phyloP scores from a whole-genome alignment of 2,888 invertebrate species.

The Synergus umbraculus region DNA sequence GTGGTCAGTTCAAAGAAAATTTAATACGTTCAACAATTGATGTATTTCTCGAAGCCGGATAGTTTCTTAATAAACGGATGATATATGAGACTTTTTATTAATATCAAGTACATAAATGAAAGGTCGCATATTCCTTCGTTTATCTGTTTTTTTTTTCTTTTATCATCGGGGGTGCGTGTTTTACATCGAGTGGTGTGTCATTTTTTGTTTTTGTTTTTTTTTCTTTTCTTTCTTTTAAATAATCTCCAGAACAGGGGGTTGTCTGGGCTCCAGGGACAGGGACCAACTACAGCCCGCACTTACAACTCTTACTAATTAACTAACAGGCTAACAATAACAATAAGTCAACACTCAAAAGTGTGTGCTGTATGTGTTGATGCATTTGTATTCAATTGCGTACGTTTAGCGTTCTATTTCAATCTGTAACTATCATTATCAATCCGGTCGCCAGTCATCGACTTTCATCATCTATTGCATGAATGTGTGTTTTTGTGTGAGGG shows the following conservation, averaged over 20 bases:
- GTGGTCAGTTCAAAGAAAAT: conserved; percentile 13
- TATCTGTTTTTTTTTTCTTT: conserved; percentile 8
- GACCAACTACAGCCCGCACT: conserved; percentile 77
- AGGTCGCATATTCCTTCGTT: not conserved
- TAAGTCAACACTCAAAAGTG: conserved; percentile 76
- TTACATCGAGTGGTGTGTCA: conserved; percentile 34
- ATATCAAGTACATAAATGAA: not conserved
- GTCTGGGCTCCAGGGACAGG: conserved; percentile 77
- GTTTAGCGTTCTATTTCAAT: conserved; percentile 69
- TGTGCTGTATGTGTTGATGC: conserved; percentile 71
- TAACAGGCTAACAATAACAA: conserved; percentile 78
- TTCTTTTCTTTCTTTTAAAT: conserved; percentile 62
- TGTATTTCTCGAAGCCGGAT: conserved; percentile 3
- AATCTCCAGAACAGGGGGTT: conserved; percentile 77
- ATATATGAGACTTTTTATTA: conserved; percentile 10
- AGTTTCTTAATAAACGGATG: conserved; percentile 24
- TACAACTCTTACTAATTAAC: conserved; percentile 78
- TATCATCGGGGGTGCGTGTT: conserved; percentile 34
- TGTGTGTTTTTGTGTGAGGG: conserved; percentile 33
- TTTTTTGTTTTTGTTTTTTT: conserved; percentile 40
- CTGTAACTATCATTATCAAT: conserved; percentile 74
- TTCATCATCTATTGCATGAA: conserved; percentile 47
- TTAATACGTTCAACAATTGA: conserved; percentile 22
- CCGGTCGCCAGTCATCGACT: conserved; percentile 62
- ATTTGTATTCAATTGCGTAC: conserved; percentile 67